Evolutionary conservation across 2,888 invertebrate genomes (phyloP), one percentile per base, ranked within the genome.

Genomic region (Luperina testacea): DNA sequence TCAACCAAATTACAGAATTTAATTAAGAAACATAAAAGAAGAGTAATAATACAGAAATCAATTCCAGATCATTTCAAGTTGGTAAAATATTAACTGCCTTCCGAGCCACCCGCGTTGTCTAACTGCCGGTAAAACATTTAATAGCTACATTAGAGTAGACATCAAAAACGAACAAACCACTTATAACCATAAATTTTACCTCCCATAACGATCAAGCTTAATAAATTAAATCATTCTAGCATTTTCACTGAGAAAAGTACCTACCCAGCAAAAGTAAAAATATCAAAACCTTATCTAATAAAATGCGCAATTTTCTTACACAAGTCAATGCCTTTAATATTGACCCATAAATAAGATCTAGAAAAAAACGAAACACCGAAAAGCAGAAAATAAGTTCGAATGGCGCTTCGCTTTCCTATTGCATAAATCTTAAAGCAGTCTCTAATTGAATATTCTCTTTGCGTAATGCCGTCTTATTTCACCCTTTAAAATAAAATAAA

Each of bases 401-500:
- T 90, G 87, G 89, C 90, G 86, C 63, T 80, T 77, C 89, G 87
- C 90, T 89, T 91, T 90, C 83, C 76, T 82, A 90, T 86, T 85
- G 91, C 93, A 95, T 94, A 94, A 96, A 96, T 95, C 95, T 94
- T 93, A 93, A 93, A 93, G 92, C 93, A 93, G 92, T 91, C 94
- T 95, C 94, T 96, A 96, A 96, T 96, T 96, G 95, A 96, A 96
- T 96, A 96, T 96, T 96, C 96, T 94, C 93, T 95, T 95, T 95
- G 94, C 95, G 95, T 95, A 95, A 95, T 94, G 91, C 93, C 93
- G 92, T 94, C 95, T 95, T 95, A 95, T 94, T 96, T 95, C 94
- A 96, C 96, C 96, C 96, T 95, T 96, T 95, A 96, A 95, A 96
- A 95, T 95, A 96, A 96, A 96, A 95, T 96, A 96, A 93, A 95